These are phyloP conservation scores for Ctenosaura bakeri DNA, from an alignment of 2,797 vertebrate species.

Conservation along the genomic window DNA sequence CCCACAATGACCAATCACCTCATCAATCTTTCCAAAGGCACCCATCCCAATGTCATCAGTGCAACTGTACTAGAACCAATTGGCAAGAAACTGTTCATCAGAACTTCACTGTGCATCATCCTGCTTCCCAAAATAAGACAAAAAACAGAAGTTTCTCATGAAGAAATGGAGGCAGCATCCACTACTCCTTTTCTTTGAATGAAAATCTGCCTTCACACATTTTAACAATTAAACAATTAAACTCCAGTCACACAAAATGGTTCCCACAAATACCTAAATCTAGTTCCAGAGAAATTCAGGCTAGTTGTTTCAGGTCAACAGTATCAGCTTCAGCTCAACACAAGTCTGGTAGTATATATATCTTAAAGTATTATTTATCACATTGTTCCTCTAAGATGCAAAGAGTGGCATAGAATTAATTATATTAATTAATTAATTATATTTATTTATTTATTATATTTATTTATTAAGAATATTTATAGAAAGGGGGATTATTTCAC, in stretches of 20 bases:
- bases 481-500: not conserved
- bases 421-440: not conserved
- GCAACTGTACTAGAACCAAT: not conserved
- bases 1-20: not conserved
- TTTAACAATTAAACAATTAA: slow-evolving; percentile 9
- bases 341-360: not conserved
- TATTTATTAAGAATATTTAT: not conserved
- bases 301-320: not conserved
- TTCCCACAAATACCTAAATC: not conserved
- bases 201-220: not conserved
- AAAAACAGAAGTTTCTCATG: not conserved
- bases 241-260: not conserved
- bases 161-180: not conserved
- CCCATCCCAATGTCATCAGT: not conserved
- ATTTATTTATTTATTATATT: not conserved
- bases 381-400: not conserved
- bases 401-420: not conserved
- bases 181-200: not conserved
- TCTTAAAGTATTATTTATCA: not conserved
- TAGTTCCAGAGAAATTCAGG: not conserved
- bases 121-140: not conserved
- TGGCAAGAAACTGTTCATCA: not conserved
- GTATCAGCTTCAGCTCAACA: not conserved
- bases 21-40: slow-evolving; percentile 15
- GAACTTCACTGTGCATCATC: not conserved